These are phyloP conservation scores for Hapalemur alaotrensis DNA, from an alignment of 2,797 vertebrate species.

Conservation along the genomic window DNA sequence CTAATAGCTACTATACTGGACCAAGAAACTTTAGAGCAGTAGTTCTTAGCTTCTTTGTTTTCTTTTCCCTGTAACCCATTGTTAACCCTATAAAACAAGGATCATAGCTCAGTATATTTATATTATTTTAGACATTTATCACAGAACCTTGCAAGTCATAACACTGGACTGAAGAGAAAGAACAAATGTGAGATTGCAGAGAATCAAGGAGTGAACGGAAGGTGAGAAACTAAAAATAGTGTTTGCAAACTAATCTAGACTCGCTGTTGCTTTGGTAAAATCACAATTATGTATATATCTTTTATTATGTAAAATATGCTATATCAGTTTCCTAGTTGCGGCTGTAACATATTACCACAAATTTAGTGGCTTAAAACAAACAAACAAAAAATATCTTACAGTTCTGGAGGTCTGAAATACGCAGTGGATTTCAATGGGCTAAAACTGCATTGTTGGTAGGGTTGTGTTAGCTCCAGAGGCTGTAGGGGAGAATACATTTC, in stretches of 20 bases:
- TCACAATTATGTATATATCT: neutral
- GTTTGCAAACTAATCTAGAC: neutral
- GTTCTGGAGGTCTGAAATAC: neutral
- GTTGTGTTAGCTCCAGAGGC: neutral
- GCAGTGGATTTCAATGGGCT: neutral
- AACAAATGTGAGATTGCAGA: neutral
- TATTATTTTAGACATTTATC: neutral
- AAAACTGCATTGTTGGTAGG: neutral
- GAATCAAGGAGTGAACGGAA: neutral
- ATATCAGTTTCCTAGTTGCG: neutral
- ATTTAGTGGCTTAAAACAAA: neutral
- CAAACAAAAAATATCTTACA: neutral
- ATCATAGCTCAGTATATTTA: neutral
- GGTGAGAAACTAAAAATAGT: neutral
- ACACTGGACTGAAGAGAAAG: neutral
- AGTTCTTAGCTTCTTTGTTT: neutral
- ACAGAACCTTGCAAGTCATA: neutral
- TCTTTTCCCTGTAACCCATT: neutral
- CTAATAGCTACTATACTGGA: neutral
- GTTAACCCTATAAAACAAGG: neutral
- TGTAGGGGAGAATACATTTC: neutral
- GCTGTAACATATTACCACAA: neutral
- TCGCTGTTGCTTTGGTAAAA: neutral
- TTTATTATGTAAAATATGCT: neutral
- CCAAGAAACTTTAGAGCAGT: accelerated